Evolutionary conservation across 2,113 vertebrate species (phyloP).

Genomic region (Ophthalmolycus amberensis): DNA sequence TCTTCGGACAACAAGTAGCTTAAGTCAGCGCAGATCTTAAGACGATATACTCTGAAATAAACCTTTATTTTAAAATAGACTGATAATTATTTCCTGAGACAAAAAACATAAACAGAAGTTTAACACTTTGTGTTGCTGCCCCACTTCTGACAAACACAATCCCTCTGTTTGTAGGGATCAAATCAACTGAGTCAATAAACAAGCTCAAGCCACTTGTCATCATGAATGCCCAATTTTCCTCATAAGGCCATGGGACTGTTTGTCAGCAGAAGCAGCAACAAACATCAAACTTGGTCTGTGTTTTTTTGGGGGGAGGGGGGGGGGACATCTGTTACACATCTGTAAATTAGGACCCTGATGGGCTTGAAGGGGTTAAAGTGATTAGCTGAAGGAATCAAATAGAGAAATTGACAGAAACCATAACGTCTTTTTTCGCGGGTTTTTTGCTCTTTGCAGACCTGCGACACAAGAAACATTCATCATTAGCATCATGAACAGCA

Average conservation of each 20-base stretch:
- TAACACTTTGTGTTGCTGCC: slow-evolving; percentile 29
- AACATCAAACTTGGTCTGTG: slow-evolving; percentile 20
- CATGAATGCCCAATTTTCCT: slow-evolving; percentile 46
- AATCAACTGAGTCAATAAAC: slow-evolving; percentile 60
- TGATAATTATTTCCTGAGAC: slow-evolving; percentile 36
- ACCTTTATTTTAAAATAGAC: slow-evolving; percentile 10
- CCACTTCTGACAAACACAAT: slow-evolving; percentile 41
- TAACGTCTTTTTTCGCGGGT: slow-evolving; percentile 63
- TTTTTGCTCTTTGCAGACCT: slow-evolving; percentile 74
- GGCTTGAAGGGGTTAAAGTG: slow-evolving; percentile 34
- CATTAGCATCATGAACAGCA: slow-evolving; percentile 17
- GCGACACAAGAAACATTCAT: slow-evolving; percentile 59
- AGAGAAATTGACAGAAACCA: slow-evolving; percentile 71
- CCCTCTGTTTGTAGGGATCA: slow-evolving; percentile 24
- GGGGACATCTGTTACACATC: slow-evolving; percentile 24
- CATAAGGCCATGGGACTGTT: slow-evolving; percentile 13
- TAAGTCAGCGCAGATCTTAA: not conserved
- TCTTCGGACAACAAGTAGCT: slow-evolving; percentile 5
- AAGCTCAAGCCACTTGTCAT: slow-evolving; percentile 52
- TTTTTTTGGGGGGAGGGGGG: not conserved
- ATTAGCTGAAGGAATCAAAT: slow-evolving; percentile 54
- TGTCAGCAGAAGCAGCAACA: slow-evolving; percentile 51
- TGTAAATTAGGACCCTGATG: not conserved
- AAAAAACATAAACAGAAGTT: slow-evolving; percentile 11
- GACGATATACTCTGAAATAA: slow-evolving; percentile 15